Base-by-base conservation (phyloP, 2,797 vertebrate species). In the Enteromius thamalakanensis region DNA sequence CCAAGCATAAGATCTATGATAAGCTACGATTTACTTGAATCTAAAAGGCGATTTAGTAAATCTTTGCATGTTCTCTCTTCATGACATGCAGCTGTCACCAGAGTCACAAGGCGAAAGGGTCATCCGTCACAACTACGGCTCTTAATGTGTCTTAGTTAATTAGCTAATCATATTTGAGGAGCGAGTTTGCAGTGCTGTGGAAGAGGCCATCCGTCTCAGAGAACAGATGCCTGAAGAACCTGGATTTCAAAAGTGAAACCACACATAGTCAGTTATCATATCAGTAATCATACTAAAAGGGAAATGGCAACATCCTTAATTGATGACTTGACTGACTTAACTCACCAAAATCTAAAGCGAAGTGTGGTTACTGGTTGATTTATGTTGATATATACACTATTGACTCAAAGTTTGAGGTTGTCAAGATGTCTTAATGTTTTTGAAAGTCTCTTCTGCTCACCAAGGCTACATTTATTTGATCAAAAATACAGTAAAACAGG, bases 151-250 rank as follows among this genome's bases (percentile, higher is more conserved):
- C 70, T 72, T 71, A 58, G 58, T 58, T 76, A 51, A 86, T 34
- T 17, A 23, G 51, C 23, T 85, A 75, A 84, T 87, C 80, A 86
- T 79, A 86, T 79, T 81, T 55, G 32, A 12, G 6, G 4, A 55
- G 15, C 12, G 34, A 21, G 68, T 69, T 70, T 21, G 34, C 29
- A 34, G 55, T 2, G 67, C 64, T 53, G 58, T 60, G 69, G 53
- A 77, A 23, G 55, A 14, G 65, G 68, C 11, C 3, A 65, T 45
- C 9, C 1, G 37, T 58, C n/a, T 83, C 37, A 29, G n/a, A 76
- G 10, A 37, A 79, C 67, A 47, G 23, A 60, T 1, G 0, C 37
- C 40, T 2, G 23, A 17, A 15, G 1, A 75, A 64, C 37, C 23
- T 19, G 32, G 51, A 60, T 17, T 53, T 70, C 45, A 32, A 80